These are phyloP conservation scores for Eurytoma adleriae DNA, from an alignment of 2,888 invertebrate genomes.

Conservation along the genomic window DNA sequence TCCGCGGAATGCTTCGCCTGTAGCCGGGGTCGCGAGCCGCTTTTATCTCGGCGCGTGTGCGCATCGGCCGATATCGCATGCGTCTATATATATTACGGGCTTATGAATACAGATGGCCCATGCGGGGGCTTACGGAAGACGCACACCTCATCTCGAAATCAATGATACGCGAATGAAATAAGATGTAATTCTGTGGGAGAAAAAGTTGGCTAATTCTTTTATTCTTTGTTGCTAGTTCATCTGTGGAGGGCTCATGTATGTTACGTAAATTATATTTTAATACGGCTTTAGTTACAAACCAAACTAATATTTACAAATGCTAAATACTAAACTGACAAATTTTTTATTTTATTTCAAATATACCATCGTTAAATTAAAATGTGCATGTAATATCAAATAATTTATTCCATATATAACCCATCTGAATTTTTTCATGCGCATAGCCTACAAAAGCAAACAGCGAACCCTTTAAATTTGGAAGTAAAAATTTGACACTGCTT, in stretches of 20 bases:
- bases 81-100: background rate
- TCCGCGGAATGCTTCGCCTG: background rate
- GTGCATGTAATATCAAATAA: too few relatives aligned
- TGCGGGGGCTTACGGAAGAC: background rate
- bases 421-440: background rate
- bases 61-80: slow-evolving; percentile 2
- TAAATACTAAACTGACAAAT: too few relatives aligned
- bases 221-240: too few relatives aligned
- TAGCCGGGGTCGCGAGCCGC: background rate
- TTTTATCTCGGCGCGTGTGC: slow-evolving; percentile 22
- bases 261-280: too few relatives aligned
- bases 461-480: slow-evolving; percentile 12
- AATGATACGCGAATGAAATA: slow-evolving; percentile 45
- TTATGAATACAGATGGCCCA: slow-evolving; percentile 25
- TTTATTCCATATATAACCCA: too few relatives aligned
- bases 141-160: slow-evolving; percentile 34
- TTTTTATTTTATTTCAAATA: too few relatives aligned
- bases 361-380: too few relatives aligned
- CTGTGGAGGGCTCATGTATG: too few relatives aligned
- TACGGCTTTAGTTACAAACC: too few relatives aligned
- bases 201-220: too few relatives aligned
- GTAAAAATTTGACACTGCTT: slow-evolving; percentile 23
- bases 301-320: too few relatives aligned
- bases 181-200: background rate
- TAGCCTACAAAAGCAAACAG: background rate